Evolutionary conservation across 2,113 vertebrate species (phyloP).

Genomic region (Ceyx melanurus): DNA sequence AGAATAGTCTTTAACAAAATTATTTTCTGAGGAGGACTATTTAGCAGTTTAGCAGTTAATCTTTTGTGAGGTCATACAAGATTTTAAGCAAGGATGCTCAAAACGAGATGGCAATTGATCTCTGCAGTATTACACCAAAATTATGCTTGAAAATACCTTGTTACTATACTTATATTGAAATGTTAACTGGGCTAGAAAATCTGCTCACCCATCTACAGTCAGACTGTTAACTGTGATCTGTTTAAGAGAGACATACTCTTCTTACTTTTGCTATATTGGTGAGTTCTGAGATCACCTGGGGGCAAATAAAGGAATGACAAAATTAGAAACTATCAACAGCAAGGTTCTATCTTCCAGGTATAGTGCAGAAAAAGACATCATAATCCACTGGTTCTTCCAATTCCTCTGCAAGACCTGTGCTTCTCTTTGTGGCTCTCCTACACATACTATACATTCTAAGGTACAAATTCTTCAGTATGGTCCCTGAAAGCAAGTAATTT

Average conservation of each 20-base stretch:
- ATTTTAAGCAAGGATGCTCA: not conserved
- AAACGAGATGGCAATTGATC: not conserved
- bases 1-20: not conserved
- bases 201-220: not conserved
- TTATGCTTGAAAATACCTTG: not conserved
- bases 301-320: not conserved
- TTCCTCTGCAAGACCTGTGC: not conserved
- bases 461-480: not conserved
- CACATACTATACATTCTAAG: not conserved
- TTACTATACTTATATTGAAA: not conserved
- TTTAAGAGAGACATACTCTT: not conserved
- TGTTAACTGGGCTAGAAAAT: not conserved
- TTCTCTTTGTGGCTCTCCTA: not conserved
- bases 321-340: not conserved
- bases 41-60: not conserved
- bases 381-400: not conserved
- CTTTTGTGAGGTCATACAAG: not conserved
- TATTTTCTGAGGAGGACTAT: not conserved
- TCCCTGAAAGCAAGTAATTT: not conserved
- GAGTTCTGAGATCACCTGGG: not conserved
- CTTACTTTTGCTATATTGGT: not conserved
- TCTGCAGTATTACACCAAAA: not conserved
- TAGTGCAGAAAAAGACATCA: not conserved
- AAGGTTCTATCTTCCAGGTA: not conserved
- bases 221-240: not conserved